phyloP scores from a whole-genome alignment of 2,888 invertebrate genomes.

The Drosophila ustulata region DNA sequence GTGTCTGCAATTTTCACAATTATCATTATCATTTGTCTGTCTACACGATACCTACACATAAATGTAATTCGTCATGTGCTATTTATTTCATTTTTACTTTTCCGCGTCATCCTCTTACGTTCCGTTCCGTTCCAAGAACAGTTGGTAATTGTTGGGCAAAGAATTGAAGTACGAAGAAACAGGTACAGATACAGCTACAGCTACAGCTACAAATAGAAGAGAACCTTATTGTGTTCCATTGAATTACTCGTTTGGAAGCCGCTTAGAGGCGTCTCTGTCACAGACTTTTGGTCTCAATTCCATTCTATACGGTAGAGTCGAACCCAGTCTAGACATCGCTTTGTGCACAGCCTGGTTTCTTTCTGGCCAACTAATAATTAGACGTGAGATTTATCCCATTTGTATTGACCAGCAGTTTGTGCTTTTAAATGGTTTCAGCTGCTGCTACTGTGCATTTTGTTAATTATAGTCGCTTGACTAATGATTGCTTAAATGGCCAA shows the following conservation, averaged over 20 bases:
- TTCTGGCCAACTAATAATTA: slow-evolving; percentile 6
- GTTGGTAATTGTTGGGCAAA: slow-evolving; percentile 50
- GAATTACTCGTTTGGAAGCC: slow-evolving; percentile 56
- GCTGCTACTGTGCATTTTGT: slow-evolving; percentile 44
- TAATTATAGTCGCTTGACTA: slow-evolving; percentile 58
- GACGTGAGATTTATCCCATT: slow-evolving; percentile 24
- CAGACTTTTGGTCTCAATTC: slow-evolving; percentile 16
- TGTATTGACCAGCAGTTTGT: slow-evolving; percentile 12
- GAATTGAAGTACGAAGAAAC: slow-evolving; percentile 11
- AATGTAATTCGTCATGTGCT: slow-evolving; percentile 68
- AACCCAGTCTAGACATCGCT: slow-evolving; percentile 60
- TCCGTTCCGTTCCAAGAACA: slow-evolving; percentile 67
- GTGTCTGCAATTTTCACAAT: slow-evolving; percentile 60
- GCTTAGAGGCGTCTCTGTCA: slow-evolving; percentile 43
- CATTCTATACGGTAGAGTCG: background rate
- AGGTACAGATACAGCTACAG: slow-evolving; percentile 2
- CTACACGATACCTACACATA: slow-evolving; percentile 11
- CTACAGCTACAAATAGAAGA: background rate
- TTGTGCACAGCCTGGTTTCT: slow-evolving; percentile 67
- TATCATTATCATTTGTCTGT: slow-evolving; percentile 59
- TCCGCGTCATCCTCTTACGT: slow-evolving; percentile 35
- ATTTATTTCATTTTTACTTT: slow-evolving; percentile 64
- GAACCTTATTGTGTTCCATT: slow-evolving; percentile 20
- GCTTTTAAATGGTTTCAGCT: slow-evolving; percentile 9
- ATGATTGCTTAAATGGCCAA: slow-evolving; percentile 53